Evolutionary conservation across 2,113 vertebrate genomes (phyloP), one percentile per base, ranked within the genome.

Genomic region (Hucho hucho): DNA sequence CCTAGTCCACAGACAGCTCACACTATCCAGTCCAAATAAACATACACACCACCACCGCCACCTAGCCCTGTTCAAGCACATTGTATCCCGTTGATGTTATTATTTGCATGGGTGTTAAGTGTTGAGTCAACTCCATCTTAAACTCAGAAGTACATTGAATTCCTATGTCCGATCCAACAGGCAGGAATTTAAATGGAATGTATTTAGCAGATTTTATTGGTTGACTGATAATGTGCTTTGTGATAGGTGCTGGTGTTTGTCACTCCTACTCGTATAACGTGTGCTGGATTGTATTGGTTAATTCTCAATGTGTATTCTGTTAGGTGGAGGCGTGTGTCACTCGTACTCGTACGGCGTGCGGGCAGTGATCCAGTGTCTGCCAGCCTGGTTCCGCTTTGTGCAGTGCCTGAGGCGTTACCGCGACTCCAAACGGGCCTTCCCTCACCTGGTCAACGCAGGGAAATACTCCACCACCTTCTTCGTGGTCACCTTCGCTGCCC

Each of bases 401-500:
- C 98, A 99, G 93, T 99, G 98, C 94, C 96, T 99, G 88, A 94
- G 98, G 73, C 95, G 97, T 84, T 99, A 99, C 90, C 93, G 97
- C 20, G 98, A 99, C 92, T 96, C 97, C 78, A 98, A 95, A 87
- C 94, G 97, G 76, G 97, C 98, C 81, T 99, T 99, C 89, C 96
- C 96, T 86, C 97, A 99, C 89, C 92, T 99, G 85, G 95, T 96
- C 65, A 99, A 99, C 9, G 98, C 98, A 53, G 98, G 98, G 84
- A 99, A 99, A 91, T 99, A 99, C 86, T 98, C 97, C 72, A 99
- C 98, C 29, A 97, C 97, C 83, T 99, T 99, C 93, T 99, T 99
- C n/a, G 96, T 94, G 37, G 97, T 99, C 89, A 98, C 95, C 49
- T 99, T 99, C 75, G 88, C 93, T 79, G 97, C 97, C 2, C 97